phyloP scores from a whole-genome alignment of 1,140 invertebrate species.

The Pissodes strobi region DNA sequence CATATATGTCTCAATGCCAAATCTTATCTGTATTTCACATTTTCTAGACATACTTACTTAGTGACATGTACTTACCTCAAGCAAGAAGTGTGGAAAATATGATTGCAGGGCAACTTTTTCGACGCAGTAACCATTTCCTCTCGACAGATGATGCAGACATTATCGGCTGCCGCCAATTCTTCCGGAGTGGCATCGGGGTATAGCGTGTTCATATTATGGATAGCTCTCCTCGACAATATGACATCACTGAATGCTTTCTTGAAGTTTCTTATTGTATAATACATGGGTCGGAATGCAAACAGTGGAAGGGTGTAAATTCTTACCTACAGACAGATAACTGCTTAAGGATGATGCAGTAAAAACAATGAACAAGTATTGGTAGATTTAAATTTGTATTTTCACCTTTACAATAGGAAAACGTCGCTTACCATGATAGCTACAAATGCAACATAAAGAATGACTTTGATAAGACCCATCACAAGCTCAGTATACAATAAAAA shows the following conservation, averaged over 20 bases:
- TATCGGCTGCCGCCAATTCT: constrained; percentile 92
- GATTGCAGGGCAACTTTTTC: constrained; percentile 98
- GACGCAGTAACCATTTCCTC: constrained; percentile 89
- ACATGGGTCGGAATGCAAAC: constrained; percentile 99
- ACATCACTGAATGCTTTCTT: constrained; percentile 98
- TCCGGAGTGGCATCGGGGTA: constrained; percentile 96
- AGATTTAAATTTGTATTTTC: too few species aligned
- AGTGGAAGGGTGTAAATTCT: constrained; percentile 93
- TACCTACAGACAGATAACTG: constrained; percentile 21
- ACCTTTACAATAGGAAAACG: background rate
- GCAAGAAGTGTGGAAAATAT: constrained; percentile 98
- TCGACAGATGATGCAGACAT: constrained; percentile 98
- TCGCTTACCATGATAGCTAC: constrained; percentile 92
- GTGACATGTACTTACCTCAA: constrained; percentile 62
- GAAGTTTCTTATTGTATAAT: constrained; percentile 95
- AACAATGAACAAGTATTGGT: too few species aligned
- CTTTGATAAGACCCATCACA: constrained; percentile 87
- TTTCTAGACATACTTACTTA: background rate
- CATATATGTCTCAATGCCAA: too few species aligned
- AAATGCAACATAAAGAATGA: constrained; percentile 91
- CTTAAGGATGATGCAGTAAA: too few species aligned
- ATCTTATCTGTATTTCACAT: background rate
- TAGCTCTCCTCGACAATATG: constrained; percentile 93
- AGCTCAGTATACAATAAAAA: constrained; percentile 96
- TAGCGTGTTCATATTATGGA: constrained; percentile 97